These are phyloP conservation scores for Ophion ellenae DNA, from an alignment of 2,888 invertebrate species.

Conservation along the genomic window DNA sequence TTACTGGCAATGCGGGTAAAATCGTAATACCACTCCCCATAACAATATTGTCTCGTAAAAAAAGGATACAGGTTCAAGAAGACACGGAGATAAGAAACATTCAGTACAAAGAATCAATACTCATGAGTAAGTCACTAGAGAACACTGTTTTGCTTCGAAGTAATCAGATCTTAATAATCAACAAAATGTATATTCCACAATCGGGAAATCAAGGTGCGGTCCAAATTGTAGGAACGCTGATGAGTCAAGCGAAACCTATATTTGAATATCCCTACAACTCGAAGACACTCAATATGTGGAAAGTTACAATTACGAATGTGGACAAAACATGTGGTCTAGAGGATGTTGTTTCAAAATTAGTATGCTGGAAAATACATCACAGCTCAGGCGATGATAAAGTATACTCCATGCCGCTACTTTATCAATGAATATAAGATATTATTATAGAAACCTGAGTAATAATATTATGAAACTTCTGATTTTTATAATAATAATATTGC, in stretches of 20 bases:
- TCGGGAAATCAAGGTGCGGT: not conserved
- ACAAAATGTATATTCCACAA: constrained; percentile 1
- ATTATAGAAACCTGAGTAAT: too few relatives aligned
- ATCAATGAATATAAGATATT: not conserved
- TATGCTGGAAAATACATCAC: not conserved
- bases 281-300: constrained; percentile 14
- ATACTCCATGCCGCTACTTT: constrained; percentile 5
- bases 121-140: constrained; percentile 3
- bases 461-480: too few relatives aligned
- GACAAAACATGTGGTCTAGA: constrained; percentile 6
- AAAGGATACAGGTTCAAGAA: not conserved
- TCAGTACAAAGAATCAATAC: not conserved
- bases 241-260: not conserved
- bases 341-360: constrained; percentile 5
- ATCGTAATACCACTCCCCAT: constrained; percentile 4
- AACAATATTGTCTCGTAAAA: not conserved
- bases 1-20: not conserved
- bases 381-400: constrained; percentile 1
- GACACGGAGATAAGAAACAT: not conserved
- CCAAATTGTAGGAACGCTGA: not conserved
- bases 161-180: not conserved
- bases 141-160: constrained; percentile 9
- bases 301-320: constrained; percentile 17
- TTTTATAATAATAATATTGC: too few relatives aligned
- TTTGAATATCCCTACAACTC: constrained; percentile 10